Percentiles rank a stretch among this genome's conserved stretches.
phyloP scores from a whole-genome alignment of 1,140 invertebrate species.

The Drosophila teissieri region DNA sequence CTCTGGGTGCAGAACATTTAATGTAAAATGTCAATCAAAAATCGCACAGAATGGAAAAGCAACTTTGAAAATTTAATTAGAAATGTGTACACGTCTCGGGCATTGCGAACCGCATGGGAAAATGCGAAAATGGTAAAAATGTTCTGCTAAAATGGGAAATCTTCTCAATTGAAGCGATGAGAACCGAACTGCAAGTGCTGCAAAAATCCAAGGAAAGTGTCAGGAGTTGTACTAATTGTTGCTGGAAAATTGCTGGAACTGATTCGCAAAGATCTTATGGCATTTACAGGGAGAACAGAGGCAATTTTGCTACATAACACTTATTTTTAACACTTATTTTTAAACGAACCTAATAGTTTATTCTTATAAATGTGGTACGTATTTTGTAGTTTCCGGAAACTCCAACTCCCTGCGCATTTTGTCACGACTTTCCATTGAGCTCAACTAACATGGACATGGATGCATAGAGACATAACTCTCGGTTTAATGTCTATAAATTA shows the following conservation, averaged over 20 bases:
- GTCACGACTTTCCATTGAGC: slow-evolving; percentile 11
- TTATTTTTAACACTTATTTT: no score
- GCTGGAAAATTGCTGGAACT: slow-evolving; percentile 1
- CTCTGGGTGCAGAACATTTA: slow-evolving; percentile 58
- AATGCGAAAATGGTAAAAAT: slow-evolving; percentile 16
- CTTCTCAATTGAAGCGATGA: slow-evolving; percentile 63
- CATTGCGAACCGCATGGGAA: slow-evolving; percentile 58
- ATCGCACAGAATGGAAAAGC: slow-evolving; percentile 67
- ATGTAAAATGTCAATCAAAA: slow-evolving; percentile 83
- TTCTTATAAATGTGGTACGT: no score
- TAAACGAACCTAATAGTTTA: no score
- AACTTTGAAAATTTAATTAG: slow-evolving; percentile 79
- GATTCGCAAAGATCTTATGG: not conserved
- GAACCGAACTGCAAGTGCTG: slow-evolving; percentile 14
- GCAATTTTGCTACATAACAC: no score
- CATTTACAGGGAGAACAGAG: not conserved
- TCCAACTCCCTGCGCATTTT: not conserved
- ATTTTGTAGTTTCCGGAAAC: not conserved
- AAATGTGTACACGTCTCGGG: slow-evolving; percentile 54
- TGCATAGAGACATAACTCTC: slow-evolving; percentile 60
- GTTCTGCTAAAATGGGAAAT: slow-evolving; percentile 24
- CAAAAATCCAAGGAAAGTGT: slow-evolving; percentile 23
- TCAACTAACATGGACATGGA: slow-evolving; percentile 18
- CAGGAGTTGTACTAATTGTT: slow-evolving; percentile 28
- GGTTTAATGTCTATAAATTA: slow-evolving; percentile 62